Evolutionary conservation across 2,888 invertebrate species (phyloP).

Genomic region (Blastobasis lacticolella): DNA sequence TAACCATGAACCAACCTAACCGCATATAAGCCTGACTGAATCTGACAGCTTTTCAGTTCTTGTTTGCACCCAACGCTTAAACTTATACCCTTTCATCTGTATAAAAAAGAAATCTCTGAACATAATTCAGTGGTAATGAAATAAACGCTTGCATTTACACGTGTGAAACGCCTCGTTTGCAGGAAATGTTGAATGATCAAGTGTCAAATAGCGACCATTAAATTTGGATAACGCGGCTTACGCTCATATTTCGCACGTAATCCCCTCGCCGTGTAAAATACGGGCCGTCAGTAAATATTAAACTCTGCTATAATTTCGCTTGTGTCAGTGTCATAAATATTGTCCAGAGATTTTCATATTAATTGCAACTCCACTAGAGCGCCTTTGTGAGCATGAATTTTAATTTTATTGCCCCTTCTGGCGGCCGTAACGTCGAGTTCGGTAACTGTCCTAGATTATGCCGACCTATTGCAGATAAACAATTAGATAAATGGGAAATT

Average conservation of each 20-base stretch:
- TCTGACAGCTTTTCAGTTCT: too few species aligned
- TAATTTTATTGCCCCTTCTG: slow-evolving; percentile 39
- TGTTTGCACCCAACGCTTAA: too few species aligned
- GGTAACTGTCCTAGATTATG: too few species aligned
- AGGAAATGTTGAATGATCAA: slow-evolving; percentile 43
- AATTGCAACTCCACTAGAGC: slow-evolving; percentile 49
- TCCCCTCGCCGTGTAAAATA: slow-evolving; percentile 60
- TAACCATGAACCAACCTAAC: slow-evolving; percentile 7
- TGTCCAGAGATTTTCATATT: slow-evolving; percentile 59
- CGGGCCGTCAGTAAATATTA: slow-evolving; percentile 63
- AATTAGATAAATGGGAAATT: too few species aligned
- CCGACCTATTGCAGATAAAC: too few species aligned
- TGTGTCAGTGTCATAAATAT: slow-evolving; percentile 59
- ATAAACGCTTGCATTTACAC: too few species aligned
- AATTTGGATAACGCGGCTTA: slow-evolving; percentile 51
- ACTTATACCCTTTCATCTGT: too few species aligned
- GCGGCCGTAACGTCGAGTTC: too few species aligned
- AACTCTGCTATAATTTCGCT: slow-evolving; percentile 54
- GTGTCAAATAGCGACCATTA: slow-evolving; percentile 55
- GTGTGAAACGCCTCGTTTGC: slow-evolving; percentile 33
- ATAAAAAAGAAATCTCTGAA: too few species aligned
- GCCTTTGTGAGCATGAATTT: slow-evolving; percentile 46
- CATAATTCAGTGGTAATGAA: too few species aligned
- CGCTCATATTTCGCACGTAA: slow-evolving; percentile 57
- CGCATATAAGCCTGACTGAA: slow-evolving; percentile 25